Evolutionary conservation across 23 tunicate genomes (phyloP).

Genomic region (Trididemnum nubilum): DNA sequence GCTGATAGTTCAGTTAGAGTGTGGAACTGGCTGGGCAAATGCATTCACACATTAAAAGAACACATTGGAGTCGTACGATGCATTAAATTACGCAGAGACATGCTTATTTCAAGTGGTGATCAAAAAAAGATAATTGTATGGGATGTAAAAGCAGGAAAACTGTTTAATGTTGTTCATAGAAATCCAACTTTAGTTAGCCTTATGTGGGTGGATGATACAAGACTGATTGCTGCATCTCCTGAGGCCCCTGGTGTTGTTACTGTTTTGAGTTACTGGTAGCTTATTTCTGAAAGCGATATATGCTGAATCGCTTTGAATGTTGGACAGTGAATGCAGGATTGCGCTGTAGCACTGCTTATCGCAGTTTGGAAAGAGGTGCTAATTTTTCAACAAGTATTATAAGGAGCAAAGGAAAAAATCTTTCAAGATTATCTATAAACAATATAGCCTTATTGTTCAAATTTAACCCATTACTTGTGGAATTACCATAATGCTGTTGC

Average conservation of each 20-base stretch:
- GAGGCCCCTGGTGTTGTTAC: slow-evolving; percentile 85
- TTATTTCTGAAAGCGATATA: too few species aligned
- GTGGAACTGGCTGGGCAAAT: slow-evolving; percentile 85
- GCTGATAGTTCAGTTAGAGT: slow-evolving; percentile 84
- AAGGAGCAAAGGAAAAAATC: too few species aligned
- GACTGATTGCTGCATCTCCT: slow-evolving; percentile 68
- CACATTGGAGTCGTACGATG: slow-evolving; percentile 92
- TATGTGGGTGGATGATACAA: slow-evolving; percentile 66
- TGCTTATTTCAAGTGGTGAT: slow-evolving; percentile 72
- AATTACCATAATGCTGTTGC: too few species aligned
- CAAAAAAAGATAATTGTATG: slow-evolving; percentile 88
- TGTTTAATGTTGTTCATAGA: slow-evolving; percentile 75
- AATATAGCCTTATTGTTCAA: too few species aligned
- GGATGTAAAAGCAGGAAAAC: slow-evolving; percentile 63
- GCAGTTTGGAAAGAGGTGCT: background rate
- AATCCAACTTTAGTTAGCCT: slow-evolving; percentile 78
- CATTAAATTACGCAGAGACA: slow-evolving; percentile 54
- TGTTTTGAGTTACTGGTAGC: slow-evolving; percentile 73
- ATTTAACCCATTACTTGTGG: too few species aligned
- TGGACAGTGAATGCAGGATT: too few species aligned
- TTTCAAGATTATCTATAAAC: too few species aligned
- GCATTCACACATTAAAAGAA: slow-evolving; percentile 51
- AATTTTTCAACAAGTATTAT: too few species aligned
- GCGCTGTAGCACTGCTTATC: background rate
- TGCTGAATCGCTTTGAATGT: background rate